A percentile compares a stretch with the other conserved stretches of the same genome.
Evolutionary conservation across 1,140 invertebrate species (phyloP).

Genomic region (Oryzaephilus surinamensis): DNA sequence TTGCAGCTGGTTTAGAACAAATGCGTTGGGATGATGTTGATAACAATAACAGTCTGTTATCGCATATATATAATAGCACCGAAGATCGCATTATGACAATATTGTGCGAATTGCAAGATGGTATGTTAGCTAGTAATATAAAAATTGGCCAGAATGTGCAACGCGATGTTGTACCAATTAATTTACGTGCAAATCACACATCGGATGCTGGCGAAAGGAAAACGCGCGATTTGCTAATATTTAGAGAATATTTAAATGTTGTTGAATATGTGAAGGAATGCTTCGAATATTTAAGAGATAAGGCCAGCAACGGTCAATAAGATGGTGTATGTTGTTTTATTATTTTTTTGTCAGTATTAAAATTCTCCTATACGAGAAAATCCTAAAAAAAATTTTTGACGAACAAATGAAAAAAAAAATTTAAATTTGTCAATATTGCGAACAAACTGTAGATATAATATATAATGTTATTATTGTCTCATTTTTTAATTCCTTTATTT

Average conservation of each 20-base stretch:
- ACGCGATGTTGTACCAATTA: conserved; percentile 43
- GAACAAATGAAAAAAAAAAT: too few relatives aligned
- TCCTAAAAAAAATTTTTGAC: too few relatives aligned
- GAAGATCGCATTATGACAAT: conserved; percentile 47
- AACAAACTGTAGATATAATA: too few relatives aligned
- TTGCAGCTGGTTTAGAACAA: conserved; percentile 56
- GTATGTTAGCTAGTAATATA: conserved; percentile 44
- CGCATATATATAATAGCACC: conserved; percentile 44
- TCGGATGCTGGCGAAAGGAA: conserved; percentile 42
- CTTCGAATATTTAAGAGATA: conserved; percentile 31
- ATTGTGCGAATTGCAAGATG: conserved; percentile 44
- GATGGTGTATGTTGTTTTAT: background rate
- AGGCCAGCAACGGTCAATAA: background rate
- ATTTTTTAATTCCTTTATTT: too few relatives aligned
- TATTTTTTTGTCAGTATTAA: too few relatives aligned
- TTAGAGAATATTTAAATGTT: conserved; percentile 54
- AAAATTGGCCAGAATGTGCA: conserved; percentile 38
- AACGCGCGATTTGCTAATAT: conserved; percentile 53
- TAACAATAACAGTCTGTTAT: conserved; percentile 38
- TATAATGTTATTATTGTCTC: too few relatives aligned
- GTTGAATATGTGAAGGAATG: conserved; percentile 48
- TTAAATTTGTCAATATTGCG: too few relatives aligned
- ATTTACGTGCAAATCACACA: conserved; percentile 34
- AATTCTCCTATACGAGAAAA: too few relatives aligned
- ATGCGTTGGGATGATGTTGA: conserved; percentile 51